Evolutionary conservation across 1,140 invertebrate species (phyloP).

Genomic region (Drosophila saltans): DNA sequence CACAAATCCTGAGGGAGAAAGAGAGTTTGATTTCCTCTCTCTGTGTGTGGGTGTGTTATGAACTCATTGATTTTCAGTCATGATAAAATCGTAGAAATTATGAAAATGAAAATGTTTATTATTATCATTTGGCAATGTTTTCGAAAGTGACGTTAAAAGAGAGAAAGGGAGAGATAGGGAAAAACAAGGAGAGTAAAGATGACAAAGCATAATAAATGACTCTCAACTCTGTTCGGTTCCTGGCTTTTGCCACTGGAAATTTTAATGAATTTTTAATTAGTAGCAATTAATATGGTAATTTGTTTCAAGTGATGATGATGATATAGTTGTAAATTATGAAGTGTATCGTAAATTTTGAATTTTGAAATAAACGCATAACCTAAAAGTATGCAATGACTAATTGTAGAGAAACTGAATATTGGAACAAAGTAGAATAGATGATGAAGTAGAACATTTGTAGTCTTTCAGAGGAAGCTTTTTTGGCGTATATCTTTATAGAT

Average conservation of each 20-base stretch:
- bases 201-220: constrained; percentile 80
- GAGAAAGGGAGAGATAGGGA: constrained; percentile 11
- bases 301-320: constrained; percentile 45
- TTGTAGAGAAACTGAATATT: not conserved
- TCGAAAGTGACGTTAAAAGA: not conserved
- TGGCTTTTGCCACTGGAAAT: constrained; percentile 39
- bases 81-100: constrained; percentile 62
- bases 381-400: constrained; percentile 9
- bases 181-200: constrained; percentile 47
- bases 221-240: constrained; percentile 35
- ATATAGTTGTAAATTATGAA: constrained; percentile 10
- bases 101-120: constrained; percentile 77
- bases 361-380: not conserved
- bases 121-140: constrained; percentile 71
- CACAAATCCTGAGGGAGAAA: constrained; percentile 26
- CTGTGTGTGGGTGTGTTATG: constrained; percentile 31
- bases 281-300: constrained; percentile 81
- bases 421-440: not conserved
- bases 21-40: constrained; percentile 25
- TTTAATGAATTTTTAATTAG: constrained; percentile 82
- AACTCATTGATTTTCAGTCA: constrained; percentile 71
- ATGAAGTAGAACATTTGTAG: no score
- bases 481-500: no score
- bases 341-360: not conserved
- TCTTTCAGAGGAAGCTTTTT: no score